phyloP scores from a whole-genome alignment of 1,140 invertebrate species.

The Drosophila pallidifrons region DNA sequence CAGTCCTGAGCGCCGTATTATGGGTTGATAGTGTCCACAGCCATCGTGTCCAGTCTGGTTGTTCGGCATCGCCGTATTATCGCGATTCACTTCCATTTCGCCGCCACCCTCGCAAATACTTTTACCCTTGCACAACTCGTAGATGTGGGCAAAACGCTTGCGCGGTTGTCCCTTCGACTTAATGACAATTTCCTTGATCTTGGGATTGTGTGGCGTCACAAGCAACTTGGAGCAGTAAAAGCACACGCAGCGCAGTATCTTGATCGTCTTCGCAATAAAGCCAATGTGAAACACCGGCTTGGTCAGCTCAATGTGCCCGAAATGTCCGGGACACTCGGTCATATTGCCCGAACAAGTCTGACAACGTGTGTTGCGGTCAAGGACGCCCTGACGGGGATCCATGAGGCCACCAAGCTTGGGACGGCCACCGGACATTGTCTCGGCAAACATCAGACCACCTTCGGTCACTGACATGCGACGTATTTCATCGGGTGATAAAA shows the following conservation, averaged over 20 bases:
- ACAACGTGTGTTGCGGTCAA: conserved; percentile 96
- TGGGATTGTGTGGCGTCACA: conserved; percentile 97
- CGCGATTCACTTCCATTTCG: conserved; percentile 96
- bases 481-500: conserved; percentile 99
- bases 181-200: conserved; percentile 98
- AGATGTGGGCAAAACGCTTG: conserved; percentile 97
- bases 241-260: conserved; percentile 98
- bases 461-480: conserved; percentile 99
- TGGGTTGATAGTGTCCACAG: conserved; percentile 98
- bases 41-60: conserved; percentile 95
- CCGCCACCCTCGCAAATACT: conserved; percentile 99
- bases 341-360: conserved; percentile 99
- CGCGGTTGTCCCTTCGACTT: conserved; percentile 99
- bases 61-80: conserved; percentile 86
- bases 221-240: conserved; percentile 99
- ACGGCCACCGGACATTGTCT: conserved; percentile 99
- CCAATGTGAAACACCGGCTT: conserved; percentile 99
- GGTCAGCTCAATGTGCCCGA: conserved; percentile 99
- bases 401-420: conserved; percentile 99
- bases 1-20: conserved; percentile 94
- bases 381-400: conserved; percentile 99
- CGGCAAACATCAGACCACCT: conserved; percentile 97
- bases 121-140: conserved; percentile 99
- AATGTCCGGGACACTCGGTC: conserved; percentile 99
- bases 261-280: conserved; percentile 98